Percentiles rank a stretch among this genome's conserved stretches.
These are phyloP conservation scores for Drosophila sp. DNA, from an alignment of 1,140 invertebrate species.

Conservation along the genomic window DNA sequence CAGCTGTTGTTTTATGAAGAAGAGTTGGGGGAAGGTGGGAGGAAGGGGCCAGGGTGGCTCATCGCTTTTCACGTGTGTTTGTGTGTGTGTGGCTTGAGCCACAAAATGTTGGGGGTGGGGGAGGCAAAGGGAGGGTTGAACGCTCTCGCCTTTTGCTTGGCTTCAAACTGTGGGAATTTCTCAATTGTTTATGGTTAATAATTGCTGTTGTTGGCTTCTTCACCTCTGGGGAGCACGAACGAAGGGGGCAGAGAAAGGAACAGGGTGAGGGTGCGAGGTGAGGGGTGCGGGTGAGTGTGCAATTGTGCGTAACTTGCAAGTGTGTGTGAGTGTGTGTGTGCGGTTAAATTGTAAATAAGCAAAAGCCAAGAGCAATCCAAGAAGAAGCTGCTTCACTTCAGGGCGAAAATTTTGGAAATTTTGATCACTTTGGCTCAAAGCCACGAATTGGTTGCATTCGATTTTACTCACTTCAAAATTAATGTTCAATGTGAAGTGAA, in stretches of 20 bases:
- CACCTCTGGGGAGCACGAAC: conserved; percentile 43
- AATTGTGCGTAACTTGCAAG: conserved; percentile 71
- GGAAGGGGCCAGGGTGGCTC: neutral
- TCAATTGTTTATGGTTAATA: conserved; percentile 80
- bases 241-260: conserved; percentile 13
- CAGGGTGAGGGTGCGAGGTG: neutral
- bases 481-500: neutral
- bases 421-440: conserved; percentile 16
- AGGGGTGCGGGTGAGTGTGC: conserved; percentile 53
- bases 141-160: conserved; percentile 26
- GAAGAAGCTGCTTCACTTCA: conserved; percentile 28
- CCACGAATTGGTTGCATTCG: neutral
- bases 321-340: conserved; percentile 63
- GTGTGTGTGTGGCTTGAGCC: neutral
- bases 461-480: neutral
- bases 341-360: conserved; percentile 56
- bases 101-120: neutral
- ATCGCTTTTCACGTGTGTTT: neutral
- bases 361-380: conserved; percentile 19
- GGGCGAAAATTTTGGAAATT: conserved; percentile 11
- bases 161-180: conserved; percentile 74
- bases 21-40: neutral
- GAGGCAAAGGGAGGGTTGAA: conserved; percentile 47
- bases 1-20: conserved; percentile 65
- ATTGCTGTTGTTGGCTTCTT: conserved; percentile 80